Evolutionary conservation across 2,888 invertebrate species (phyloP).

Genomic region (Stramonita haemastoma): DNA sequence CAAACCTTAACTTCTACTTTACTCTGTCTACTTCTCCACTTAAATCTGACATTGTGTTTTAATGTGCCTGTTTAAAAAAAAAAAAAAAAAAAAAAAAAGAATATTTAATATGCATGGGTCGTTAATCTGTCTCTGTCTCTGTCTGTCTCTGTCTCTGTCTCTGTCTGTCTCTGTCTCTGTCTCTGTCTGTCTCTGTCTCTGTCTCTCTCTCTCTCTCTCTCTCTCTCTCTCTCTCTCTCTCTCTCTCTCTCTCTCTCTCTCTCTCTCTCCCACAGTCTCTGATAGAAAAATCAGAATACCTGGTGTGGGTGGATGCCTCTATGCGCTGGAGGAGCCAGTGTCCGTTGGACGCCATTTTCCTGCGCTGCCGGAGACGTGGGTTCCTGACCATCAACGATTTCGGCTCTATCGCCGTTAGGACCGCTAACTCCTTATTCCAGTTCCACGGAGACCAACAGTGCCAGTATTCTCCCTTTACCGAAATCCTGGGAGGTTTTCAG

Average conservation of each 20-base stretch:
- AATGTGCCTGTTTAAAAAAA: no score
- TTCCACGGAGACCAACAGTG: constrained; percentile 23
- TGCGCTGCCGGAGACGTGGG: neutral
- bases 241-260: neutral
- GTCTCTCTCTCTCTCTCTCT: no score
- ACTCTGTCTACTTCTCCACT: no score
- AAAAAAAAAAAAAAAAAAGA: no score
- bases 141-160: no score
- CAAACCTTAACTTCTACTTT: no score
- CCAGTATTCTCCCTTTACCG: neutral
- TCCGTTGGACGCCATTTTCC: neutral
- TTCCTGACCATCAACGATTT: neutral
- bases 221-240: neutral
- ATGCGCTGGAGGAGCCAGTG: neutral
- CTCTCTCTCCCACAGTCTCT: neutral
- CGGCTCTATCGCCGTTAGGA: neutral
- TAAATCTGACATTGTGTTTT: no score
- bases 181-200: no score
- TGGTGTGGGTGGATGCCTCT: neutral
- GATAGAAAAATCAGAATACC: neutral
- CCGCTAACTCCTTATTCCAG: neutral
- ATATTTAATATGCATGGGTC: no score
- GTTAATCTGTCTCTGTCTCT: no score
- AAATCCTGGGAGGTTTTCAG: constrained; percentile 27
- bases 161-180: no score